Evolutionary conservation across 2,797 vertebrate genomes (phyloP).

Genomic region (Gymnothorax reevesii): DNA sequence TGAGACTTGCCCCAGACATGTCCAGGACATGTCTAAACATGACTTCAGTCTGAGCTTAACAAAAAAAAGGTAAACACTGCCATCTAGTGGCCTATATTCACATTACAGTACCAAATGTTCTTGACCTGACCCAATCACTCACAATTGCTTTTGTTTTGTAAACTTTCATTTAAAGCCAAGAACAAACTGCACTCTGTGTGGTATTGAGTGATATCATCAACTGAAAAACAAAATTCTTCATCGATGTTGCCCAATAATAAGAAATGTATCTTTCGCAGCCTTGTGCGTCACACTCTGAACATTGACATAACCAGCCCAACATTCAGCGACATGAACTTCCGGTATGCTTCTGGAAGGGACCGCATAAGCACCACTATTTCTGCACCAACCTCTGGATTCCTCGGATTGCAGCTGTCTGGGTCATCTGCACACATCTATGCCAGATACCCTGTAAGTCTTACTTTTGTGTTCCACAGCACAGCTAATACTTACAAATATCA

Average conservation of each 20-base stretch:
- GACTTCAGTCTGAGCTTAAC: too few species aligned
- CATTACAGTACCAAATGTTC: not conserved
- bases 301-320: conserved; percentile 67
- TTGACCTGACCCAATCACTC: not conserved
- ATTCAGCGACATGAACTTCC: conserved; percentile 65
- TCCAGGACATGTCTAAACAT: too few species aligned
- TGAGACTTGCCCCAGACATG: too few species aligned
- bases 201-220: not conserved
- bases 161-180: not conserved
- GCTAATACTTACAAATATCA: not conserved
- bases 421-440: conserved; percentile 73
- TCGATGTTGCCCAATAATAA: too few species aligned
- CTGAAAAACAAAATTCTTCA: not conserved
- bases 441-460: conserved; percentile 74
- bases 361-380: conserved; percentile 63
- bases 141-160: not conserved
- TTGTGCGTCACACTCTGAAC: conserved; percentile 58
- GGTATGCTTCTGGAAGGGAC: conserved; percentile 55
- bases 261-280: conserved; percentile 47
- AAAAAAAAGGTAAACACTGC: too few species aligned
- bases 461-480: not conserved
- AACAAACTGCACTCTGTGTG: not conserved
- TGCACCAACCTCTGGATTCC: conserved; percentile 71
- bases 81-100: too few species aligned
- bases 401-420: conserved; percentile 69